These are phyloP conservation scores for Spheniscus humboldti DNA, from an alignment of 2,797 vertebrate species.

Conservation along the genomic window DNA sequence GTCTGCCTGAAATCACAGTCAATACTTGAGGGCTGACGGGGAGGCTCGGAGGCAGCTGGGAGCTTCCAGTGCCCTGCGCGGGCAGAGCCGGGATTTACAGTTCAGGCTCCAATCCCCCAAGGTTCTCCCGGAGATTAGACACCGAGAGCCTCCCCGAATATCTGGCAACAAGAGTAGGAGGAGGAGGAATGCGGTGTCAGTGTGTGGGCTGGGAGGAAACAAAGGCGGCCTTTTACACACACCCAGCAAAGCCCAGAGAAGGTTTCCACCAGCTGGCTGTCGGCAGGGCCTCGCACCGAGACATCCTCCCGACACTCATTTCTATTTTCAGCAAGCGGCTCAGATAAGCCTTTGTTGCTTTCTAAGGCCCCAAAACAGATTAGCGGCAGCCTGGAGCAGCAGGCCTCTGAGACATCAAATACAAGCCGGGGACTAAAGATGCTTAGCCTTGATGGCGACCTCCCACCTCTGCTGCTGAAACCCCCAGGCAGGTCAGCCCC, in stretches of 20 bases:
- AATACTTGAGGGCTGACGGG: background rate
- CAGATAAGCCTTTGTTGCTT: conserved; percentile 64
- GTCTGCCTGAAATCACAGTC: background rate
- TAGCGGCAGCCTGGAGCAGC: conserved; percentile 34
- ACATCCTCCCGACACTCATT: conserved; percentile 14
- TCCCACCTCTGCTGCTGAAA: background rate
- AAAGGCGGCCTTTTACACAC: conserved; percentile 39
- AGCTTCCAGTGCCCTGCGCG: background rate
- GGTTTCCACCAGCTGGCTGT: conserved; percentile 56
- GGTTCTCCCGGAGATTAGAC: conserved; percentile 7
- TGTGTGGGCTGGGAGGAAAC: conserved; percentile 44
- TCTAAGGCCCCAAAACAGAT: conserved; percentile 63
- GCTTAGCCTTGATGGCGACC: background rate
- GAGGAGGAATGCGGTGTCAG: conserved; percentile 20
- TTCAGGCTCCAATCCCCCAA: background rate
- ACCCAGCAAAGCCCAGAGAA: conserved; percentile 15
- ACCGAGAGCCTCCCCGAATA: background rate
- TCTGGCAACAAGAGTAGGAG: conserved; percentile 24
- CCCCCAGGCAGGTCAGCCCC: background rate
- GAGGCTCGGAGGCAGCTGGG: background rate
- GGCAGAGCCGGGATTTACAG: background rate
- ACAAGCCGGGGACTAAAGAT: background rate
- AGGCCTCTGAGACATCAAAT: background rate
- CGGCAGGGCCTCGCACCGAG: conserved; percentile 9
- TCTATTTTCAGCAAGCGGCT: conserved; percentile 51